Evolutionary conservation across 2,888 invertebrate species (phyloP).

Genomic region (Myathropa florea): DNA sequence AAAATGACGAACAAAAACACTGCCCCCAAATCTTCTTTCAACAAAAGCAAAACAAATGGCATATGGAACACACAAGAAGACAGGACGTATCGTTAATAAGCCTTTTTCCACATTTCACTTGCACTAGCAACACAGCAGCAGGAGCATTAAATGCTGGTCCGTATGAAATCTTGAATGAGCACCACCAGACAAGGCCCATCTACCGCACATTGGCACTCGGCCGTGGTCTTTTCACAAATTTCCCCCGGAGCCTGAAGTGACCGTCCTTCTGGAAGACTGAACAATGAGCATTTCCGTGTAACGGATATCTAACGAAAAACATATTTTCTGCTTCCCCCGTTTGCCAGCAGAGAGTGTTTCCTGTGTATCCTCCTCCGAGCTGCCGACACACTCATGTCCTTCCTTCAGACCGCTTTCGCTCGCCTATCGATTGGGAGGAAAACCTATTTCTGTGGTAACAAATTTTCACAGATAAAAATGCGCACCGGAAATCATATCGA

Average conservation of each 20-base stretch:
- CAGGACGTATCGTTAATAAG: constrained; percentile 35
- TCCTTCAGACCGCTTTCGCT: no score
- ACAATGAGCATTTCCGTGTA: constrained; percentile 55
- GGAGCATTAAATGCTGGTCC: neutral
- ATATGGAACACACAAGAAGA: neutral
- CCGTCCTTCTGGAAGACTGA: constrained; percentile 62
- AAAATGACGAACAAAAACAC: neutral
- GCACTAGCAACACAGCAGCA: constrained; percentile 20
- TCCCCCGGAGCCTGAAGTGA: constrained; percentile 9
- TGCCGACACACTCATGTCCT: neutral
- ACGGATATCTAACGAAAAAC: constrained; percentile 48
- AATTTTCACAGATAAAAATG: constrained; percentile 1
- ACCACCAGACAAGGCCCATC: neutral
- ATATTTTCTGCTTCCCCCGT: constrained; percentile 37
- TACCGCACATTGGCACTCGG: neutral
- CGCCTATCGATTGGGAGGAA: constrained; percentile 20
- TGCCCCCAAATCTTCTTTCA: neutral
- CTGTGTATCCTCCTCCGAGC: neutral
- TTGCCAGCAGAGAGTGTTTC: neutral
- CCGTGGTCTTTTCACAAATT: constrained; percentile 7
- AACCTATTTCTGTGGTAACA: neutral
- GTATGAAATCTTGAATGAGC: neutral
- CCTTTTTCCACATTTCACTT: constrained; percentile 44
- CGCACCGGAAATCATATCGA: constrained; percentile 20
- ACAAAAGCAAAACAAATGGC: neutral